Base-by-base conservation (phyloP, 2,797 vertebrate species). In the Gambelia wislizenii region DNA sequence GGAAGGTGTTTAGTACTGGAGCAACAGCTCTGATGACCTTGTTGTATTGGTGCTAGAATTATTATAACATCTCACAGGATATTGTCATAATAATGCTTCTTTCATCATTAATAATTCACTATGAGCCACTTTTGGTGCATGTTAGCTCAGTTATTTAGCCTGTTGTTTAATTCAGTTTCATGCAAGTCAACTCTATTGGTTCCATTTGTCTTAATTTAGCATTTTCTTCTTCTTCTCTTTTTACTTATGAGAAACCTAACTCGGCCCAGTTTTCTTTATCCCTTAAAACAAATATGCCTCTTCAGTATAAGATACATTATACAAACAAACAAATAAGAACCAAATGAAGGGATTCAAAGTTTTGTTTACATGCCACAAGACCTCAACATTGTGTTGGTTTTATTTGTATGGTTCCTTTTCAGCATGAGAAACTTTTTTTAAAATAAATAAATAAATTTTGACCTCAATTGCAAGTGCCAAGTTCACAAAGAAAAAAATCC, bases 381-480 rank as follows among this genome's bases (percentile, higher is more conserved):
- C 42, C n/a, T 75, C 54, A 81, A 4, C 39, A 18, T 36, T 33
- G 4, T 25, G 42, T 49, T 85, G 33, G 42, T 81, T 67, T 67
- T 80, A 80, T 16, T 61, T 70, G 39, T 70, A n/a, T 30, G 18
- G 22, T 74, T n/a, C 64, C 33, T 74, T 64, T 85, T 81, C 42
- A 54, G 56, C 27, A 42, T 25, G 69, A 61, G 36, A 81, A 74
- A 39, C 54, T 27, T 75, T 72, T 16, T n/a, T 30, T 4, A 39
- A 83, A 59, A 87, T n/a, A n/a, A n/a, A 87, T n/a, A 36, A 1
- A 22, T 67, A n/a, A n/a, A n/a, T n/a, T n/a, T 78, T 84, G 61
- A 79, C 13, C 76, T 80, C 33, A 64, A 20, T 67, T 81, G 18
- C 27, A 36, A 70, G 36, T 47, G 39, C 44, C 42, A 82, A 82